Conservation (phyloP, 2,888 invertebrate genomes). For the Noctua janthina region DNA sequence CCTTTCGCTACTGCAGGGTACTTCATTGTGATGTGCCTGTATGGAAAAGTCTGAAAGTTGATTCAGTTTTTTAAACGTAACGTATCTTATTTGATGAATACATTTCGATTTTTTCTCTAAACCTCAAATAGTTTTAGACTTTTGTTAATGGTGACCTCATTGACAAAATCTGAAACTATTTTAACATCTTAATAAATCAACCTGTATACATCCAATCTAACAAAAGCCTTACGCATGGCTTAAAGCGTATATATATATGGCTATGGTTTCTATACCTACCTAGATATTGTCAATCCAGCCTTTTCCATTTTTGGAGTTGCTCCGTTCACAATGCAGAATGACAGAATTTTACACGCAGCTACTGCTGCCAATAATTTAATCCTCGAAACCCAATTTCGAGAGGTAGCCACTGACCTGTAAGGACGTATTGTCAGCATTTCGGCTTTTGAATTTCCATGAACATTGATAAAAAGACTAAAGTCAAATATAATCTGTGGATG, state of each 20-base stretch:
- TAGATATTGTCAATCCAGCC: not conserved
- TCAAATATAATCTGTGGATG: no score
- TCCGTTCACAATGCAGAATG: slow-evolving; percentile 3
- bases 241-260: not conserved
- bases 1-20: no score
- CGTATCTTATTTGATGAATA: not conserved
- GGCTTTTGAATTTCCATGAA: not conserved
- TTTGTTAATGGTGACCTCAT: not conserved
- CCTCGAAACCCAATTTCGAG: slow-evolving; percentile 26
- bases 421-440: slow-evolving; percentile 16
- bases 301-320: not conserved
- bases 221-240: not conserved
- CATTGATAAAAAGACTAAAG: not conserved
- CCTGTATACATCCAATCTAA: not conserved
- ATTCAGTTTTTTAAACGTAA: not conserved
- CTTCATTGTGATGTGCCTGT: not conserved
- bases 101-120: not conserved
- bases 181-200: not conserved
- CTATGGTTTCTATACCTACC: not conserved
- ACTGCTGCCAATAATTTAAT: slow-evolving; percentile 23
- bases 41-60: not conserved
- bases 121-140: not conserved
- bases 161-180: not conserved
- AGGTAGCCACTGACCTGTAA: not conserved
- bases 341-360: slow-evolving; percentile 23